Base-by-base conservation (phyloP, 2,113 vertebrate species). In the Reinhardtius hippoglossoides region DNA sequence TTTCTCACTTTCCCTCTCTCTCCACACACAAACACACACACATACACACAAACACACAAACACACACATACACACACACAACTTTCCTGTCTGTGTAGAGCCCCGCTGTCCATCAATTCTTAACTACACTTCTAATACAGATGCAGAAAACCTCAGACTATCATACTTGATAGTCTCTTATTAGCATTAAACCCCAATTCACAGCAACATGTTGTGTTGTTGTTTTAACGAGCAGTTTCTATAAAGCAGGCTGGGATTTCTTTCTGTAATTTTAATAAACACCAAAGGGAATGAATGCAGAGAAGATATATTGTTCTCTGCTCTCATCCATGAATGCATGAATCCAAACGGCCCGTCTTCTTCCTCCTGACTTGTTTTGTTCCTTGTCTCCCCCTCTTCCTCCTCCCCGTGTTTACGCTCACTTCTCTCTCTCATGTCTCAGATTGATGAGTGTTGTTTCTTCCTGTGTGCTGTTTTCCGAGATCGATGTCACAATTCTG, bases 381-480 rank as follows among this genome's bases (percentile, higher is more conserved):
- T 18, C 5, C 3, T 37, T 42, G 40, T 50, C 0, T 9, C 7
- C 27, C 46, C 15, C 23, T 12, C 12, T 4, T 70, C 42, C 21
- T 56, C n/a, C 15, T 48, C 35, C 0, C 24, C 1, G n/a, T 26
- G n/a, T 63, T 44, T 52, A 12, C 56, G 18, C 57, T 70, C 61
- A 71, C 9, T 20, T 58, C 66, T 72, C 40, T 16, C 15, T 52
- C 20, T 64, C 31, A 60, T 54, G 70, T 64, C 61, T 62, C 15
- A 20, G 1, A 76, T 16, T 18, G 26, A 73, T 3, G 12, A 13
- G 10, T 0, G 0, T 46, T 82, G 65, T 75, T 79, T 62, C n/a
- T 9, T 57, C 21, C 37, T 18, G 12, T 46, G 52, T 68, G 52
- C 52, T 3, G 16, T 50, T 87, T 62, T 67, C 42, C 2, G 0